Evolutionary conservation across 2,113 vertebrate genomes (phyloP), one percentile per base, ranked within the genome.

Genomic region (Baryphthengus martii): DNA sequence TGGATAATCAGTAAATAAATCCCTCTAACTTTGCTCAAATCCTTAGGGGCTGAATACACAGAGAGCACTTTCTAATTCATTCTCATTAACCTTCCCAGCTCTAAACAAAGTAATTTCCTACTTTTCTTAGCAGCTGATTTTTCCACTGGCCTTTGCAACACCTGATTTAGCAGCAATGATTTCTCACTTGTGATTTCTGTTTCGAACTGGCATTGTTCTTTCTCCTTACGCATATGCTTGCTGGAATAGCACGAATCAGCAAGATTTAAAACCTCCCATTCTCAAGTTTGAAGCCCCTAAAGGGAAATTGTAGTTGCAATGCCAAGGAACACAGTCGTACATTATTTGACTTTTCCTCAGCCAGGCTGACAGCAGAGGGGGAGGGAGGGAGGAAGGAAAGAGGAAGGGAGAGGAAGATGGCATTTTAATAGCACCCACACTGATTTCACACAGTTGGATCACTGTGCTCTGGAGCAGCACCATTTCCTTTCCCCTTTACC

Each of bases 311-410:
- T 94, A 96, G 88, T 96, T 78, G 88, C 47, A 79, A 94, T 97
- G 98, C 97, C 98, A 98, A 98, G 94, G 96, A 98, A 98, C 88
- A 98, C 97, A 98, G 94, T 88, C 65, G 80, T 98, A 97, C 67
- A 76, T 98, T 98, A 98, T 97, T 96, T 96, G 91, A 96, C 96
- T 97, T 97, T 95, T 98, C 93, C 95, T 95, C 87, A 3, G 92
- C 86, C 97, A 96, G 95, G 96, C 96, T 97, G 97, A 95, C 97
- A 96, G 91, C 85, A 59, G 88, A 97, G 90, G 77, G 74, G 81
- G 80, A 44, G 33, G 89, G 88, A 53, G 33, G 88, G 89, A 95
- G 91, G 96, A 92, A 88, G 95, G 85, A 70, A 91, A 88, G 78
- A 39, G 67, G 87, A 91, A 92, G 72, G 90, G 85, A 95, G 95